phyloP scores from a whole-genome alignment of 2,888 invertebrate genomes.

The Campoplex nolae region DNA sequence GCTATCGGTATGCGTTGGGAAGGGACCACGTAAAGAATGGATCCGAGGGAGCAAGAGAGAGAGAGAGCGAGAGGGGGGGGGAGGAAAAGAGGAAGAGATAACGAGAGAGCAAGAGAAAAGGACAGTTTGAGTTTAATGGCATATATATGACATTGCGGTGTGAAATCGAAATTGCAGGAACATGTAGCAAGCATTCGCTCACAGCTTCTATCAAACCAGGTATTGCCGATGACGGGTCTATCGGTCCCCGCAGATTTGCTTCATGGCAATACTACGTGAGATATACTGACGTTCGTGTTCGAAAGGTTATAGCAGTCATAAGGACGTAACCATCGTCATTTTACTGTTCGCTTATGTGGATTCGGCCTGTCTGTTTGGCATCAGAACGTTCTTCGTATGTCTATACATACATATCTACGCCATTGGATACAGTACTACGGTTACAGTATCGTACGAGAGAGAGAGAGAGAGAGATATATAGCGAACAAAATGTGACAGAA shows the following conservation, averaged over 20 bases:
- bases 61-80: too few species aligned
- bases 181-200: conserved; percentile 43
- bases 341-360: neutral
- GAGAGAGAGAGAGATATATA: too few species aligned
- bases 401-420: neutral
- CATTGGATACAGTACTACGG: neutral
- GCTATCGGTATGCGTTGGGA: neutral
- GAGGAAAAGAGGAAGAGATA: neutral
- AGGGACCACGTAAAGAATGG: conserved; percentile 11
- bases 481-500: neutral
- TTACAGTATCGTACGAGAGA: neutral
- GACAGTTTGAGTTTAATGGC: conserved; percentile 8
- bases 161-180: conserved; percentile 62
- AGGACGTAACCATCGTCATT: conserved; percentile 24
- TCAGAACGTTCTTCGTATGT: neutral
- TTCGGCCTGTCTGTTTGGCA: neutral
- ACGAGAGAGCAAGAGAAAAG: conserved; percentile 9
- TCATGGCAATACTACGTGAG: conserved; percentile 36
- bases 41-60: neutral
- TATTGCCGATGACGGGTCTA: conserved; percentile 61
- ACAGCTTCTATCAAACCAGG: conserved; percentile 42
- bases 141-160: conserved; percentile 52
- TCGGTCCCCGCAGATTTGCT: conserved; percentile 52
- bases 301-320: neutral
- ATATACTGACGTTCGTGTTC: conserved; percentile 5